A percentile compares a stretch with the other conserved stretches of the same genome.
These are phyloP conservation scores for Streptopelia turtur DNA, from an alignment of 2,797 vertebrate genomes.

Conservation along the genomic window DNA sequence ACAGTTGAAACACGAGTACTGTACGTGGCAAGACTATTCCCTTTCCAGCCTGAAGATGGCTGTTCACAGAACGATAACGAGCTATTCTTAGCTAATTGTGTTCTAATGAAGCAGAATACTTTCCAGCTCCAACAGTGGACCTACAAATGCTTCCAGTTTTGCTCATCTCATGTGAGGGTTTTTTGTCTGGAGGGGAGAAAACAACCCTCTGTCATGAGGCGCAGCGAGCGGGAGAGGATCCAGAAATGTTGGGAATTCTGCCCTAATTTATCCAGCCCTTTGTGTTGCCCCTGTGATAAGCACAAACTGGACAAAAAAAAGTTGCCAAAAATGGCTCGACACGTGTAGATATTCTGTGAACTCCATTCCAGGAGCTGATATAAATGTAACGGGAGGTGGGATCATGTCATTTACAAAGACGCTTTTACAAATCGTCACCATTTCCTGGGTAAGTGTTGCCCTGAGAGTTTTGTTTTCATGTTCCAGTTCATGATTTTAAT, in stretches of 20 bases:
- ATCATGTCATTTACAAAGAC: neutral
- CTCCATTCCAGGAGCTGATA: neutral
- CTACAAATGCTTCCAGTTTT: neutral
- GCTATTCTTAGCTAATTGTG: constrained; percentile 4
- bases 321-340: constrained; percentile 15
- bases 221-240: neutral
- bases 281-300: neutral
- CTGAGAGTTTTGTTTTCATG: neutral
- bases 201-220: neutral
- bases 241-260: neutral
- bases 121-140: neutral
- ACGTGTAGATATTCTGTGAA: neutral
- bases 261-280: constrained; percentile 37
- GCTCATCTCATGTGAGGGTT: neutral
- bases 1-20: neutral
- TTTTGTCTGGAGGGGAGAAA: neutral
- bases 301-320: neutral
- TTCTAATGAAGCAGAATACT: neutral
- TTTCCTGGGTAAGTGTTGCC: neutral
- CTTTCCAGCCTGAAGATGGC: neutral
- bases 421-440: neutral
- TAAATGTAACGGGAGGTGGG: constrained; percentile 22
- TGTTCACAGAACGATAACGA: neutral
- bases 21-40: neutral
- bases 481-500: neutral